Percentiles rank a stretch among this genome's conserved stretches.
phyloP scores from a whole-genome alignment of 2,888 invertebrate genomes.

The Caradrina kadenii region DNA sequence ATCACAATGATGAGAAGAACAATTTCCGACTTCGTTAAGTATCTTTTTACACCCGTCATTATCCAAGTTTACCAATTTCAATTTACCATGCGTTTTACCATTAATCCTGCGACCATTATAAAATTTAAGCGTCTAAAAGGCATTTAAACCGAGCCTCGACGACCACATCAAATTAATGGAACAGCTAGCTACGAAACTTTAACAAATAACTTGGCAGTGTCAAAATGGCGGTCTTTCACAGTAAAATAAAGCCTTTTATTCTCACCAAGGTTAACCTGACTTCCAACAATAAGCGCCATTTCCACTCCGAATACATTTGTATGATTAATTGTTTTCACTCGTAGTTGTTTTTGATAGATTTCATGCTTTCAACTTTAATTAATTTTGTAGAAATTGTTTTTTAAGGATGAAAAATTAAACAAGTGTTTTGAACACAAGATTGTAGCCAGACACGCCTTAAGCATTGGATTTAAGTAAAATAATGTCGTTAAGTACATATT shows the following conservation, averaged over 20 bases:
- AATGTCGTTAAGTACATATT: no score
- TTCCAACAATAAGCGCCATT: constrained; percentile 32
- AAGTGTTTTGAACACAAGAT: not conserved
- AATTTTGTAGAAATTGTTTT: constrained; percentile 38
- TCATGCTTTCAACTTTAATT: constrained; percentile 49
- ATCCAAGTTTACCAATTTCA: not conserved
- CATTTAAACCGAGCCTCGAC: constrained; percentile 1
- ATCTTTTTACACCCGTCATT: not conserved
- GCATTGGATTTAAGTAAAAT: constrained; percentile 4
- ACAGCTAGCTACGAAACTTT: constrained; percentile 10
- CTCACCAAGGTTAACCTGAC: constrained; percentile 46
- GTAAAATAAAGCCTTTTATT: constrained; percentile 46
- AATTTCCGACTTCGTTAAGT: no score
- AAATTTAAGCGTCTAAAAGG: constrained; percentile 5
- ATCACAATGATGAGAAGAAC: no score
- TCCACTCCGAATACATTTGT: constrained; percentile 50
- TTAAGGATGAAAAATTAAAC: constrained; percentile 31
- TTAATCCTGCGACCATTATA: not conserved
- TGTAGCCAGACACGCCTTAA: no score
- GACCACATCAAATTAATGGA: constrained; percentile 32
- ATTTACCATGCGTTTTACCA: not conserved
- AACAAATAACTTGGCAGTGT: constrained; percentile 42
- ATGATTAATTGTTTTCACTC: constrained; percentile 53
- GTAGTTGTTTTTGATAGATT: constrained; percentile 54
- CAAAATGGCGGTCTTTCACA: constrained; percentile 32